Evolutionary conservation across 2,113 vertebrate species (phyloP).

Genomic region (Paratilapia polleni): DNA sequence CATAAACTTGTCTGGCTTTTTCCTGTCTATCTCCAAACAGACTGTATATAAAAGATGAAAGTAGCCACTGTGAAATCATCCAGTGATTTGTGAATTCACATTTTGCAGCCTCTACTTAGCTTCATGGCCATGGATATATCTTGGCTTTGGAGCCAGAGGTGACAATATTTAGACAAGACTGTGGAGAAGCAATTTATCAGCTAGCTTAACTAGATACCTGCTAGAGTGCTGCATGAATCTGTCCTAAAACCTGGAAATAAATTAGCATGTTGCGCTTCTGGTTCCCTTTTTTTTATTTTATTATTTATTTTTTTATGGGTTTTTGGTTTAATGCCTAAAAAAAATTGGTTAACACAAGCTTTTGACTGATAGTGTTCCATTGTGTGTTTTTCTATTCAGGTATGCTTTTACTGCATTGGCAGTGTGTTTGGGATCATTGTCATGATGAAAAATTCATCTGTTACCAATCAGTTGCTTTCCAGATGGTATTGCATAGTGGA

Average conservation of each 20-base stretch:
- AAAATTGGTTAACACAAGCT: neutral
- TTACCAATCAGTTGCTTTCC: neutral
- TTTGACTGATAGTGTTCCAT: neutral
- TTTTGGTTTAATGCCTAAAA: neutral
- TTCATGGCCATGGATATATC: no score
- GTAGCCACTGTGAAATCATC: neutral
- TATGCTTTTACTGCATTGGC: neutral
- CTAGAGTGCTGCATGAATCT: neutral
- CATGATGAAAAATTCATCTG: neutral
- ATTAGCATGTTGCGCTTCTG: neutral
- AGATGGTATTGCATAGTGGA: neutral
- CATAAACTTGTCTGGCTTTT: neutral
- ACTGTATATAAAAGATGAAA: conserved; percentile 4
- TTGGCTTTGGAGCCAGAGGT: neutral
- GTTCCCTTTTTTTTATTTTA: neutral
- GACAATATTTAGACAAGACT: neutral
- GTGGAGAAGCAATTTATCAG: neutral
- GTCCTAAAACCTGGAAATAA: rapidly evolving
- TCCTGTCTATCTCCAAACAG: neutral
- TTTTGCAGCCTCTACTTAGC: neutral
- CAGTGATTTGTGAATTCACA: neutral
- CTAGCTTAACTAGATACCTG: neutral
- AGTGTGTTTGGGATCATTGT: neutral
- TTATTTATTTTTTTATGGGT: neutral
- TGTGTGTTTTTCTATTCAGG: neutral